Conservation (phyloP, 2,888 invertebrate genomes). For the Meloe dianella region DNA sequence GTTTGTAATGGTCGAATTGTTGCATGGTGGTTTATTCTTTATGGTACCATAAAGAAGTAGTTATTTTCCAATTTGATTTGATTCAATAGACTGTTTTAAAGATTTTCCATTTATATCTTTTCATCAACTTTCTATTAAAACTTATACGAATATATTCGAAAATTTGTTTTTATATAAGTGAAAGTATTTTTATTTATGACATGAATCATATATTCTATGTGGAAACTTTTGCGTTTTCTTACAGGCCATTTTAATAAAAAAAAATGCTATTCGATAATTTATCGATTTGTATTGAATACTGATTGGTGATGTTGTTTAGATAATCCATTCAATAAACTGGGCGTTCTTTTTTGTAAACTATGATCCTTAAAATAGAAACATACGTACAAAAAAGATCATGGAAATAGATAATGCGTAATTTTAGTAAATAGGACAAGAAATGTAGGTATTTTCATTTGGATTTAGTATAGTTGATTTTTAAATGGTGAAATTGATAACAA, state of each 20-base stretch:
- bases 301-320: not conserved
- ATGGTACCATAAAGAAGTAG: slow-evolving; percentile 44
- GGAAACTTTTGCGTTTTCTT: not conserved
- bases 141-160: not conserved
- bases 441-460: not conserved
- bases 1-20: slow-evolving; percentile 44
- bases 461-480: too few relatives aligned
- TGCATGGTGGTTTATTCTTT: slow-evolving; percentile 39
- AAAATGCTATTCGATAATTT: not conserved
- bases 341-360: not conserved
- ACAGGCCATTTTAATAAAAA: not conserved
- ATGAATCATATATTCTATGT: not conserved
- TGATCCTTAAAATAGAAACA: not conserved
- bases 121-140: not conserved
- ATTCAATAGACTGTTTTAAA: too few relatives aligned
- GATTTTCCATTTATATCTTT: not conserved
- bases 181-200: slow-evolving; percentile 1
- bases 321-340: not conserved
- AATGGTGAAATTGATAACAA: too few relatives aligned
- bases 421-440: not conserved
- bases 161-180: not conserved
- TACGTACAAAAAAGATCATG: not conserved
- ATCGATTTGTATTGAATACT: not conserved
- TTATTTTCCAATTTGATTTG: too few relatives aligned
- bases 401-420: not conserved